Evolutionary conservation across 2,113 vertebrate genomes (phyloP), one percentile per base, ranked within the genome.

Genomic region (Muscicapa adusta): DNA sequence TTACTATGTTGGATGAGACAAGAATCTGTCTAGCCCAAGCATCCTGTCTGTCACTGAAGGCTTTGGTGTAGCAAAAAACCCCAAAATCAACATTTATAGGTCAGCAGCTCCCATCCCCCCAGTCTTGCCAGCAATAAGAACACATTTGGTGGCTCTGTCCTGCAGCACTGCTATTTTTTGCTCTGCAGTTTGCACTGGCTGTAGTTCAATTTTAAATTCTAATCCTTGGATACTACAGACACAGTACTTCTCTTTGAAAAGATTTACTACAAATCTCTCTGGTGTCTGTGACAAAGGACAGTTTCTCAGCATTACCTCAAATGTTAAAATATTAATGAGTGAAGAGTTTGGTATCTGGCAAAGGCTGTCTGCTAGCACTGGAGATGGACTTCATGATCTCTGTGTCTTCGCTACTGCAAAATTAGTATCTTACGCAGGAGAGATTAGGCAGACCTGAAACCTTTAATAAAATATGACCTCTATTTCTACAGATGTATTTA

Each of bases 271-370:
- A 90, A 79, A 90, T 91, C 88, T 93, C 63, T 73, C 66, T 7
- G 26, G 71, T 85, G 58, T 50, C 85, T 62, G 62, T 95, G 88
- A 88, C 90, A 93, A 91, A 91, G 88, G 85, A 70, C 1, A 3
- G 70, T 68, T 90, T 86, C 88, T 92, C 92, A 85, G 90, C 56
- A 34, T 90, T 62, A 85, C 71, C 90, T 75, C 50, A 20, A 82
- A 65, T 83, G 63, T 83, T 94, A 42, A 85, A 93, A 91, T 90
- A 91, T 95, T 95, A 90, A 93, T 95, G 85, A 95, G 66, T n/a
- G 80, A 81, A 75, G 63, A 72, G 71, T 90, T 85, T 83, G 88
- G 90, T 77, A 7, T 75, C 89, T 71, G 84, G 91, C 80, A 92
- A 65, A 73, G 50, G 50, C 85, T 89, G 71, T 26, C 70, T 90